These are phyloP conservation scores for Aurelia sp. DNA, from an alignment of 30 jellyfish, hydroid and myxozoan species.

Conservation along the genomic window DNA sequence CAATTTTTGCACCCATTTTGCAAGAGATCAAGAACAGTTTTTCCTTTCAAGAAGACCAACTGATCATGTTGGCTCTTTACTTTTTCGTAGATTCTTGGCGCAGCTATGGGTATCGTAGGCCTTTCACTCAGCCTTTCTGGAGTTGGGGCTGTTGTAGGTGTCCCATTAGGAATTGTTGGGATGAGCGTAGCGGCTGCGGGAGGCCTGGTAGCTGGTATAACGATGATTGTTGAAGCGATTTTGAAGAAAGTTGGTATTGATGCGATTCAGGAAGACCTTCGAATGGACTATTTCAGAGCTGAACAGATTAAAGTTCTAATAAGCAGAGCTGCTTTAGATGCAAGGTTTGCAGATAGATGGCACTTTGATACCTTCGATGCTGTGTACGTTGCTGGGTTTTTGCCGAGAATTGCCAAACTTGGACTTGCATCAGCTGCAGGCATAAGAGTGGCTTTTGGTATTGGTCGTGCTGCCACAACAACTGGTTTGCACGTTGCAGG, in stretches of 20 bases:
- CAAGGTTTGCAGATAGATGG: conserved; percentile 46
- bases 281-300: conserved; percentile 34
- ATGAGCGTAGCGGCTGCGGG: conserved; percentile 53
- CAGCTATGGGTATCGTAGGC: conserved; percentile 41
- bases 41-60: too few species aligned
- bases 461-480: conserved; percentile 62
- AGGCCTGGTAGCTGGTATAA: conserved; percentile 36
- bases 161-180: conserved; percentile 62
- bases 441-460: conserved; percentile 33
- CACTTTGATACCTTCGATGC: conserved; percentile 16
- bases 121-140: conserved; percentile 41
- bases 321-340: conserved; percentile 39
- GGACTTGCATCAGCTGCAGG: conserved; percentile 65
- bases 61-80: neutral
- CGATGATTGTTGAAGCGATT: conserved; percentile 27
- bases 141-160: conserved; percentile 61
- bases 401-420: conserved; percentile 42
- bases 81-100: conserved; percentile 26
- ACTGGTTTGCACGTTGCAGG: conserved; percentile 73
- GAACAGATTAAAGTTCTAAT: conserved; percentile 46
- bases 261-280: conserved; percentile 17
- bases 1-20: too few species aligned
- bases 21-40: too few species aligned
- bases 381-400: neutral
- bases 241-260: conserved; percentile 31